phyloP scores from a whole-genome alignment of 2,888 invertebrate genomes.

The Nemurella pictetii region DNA sequence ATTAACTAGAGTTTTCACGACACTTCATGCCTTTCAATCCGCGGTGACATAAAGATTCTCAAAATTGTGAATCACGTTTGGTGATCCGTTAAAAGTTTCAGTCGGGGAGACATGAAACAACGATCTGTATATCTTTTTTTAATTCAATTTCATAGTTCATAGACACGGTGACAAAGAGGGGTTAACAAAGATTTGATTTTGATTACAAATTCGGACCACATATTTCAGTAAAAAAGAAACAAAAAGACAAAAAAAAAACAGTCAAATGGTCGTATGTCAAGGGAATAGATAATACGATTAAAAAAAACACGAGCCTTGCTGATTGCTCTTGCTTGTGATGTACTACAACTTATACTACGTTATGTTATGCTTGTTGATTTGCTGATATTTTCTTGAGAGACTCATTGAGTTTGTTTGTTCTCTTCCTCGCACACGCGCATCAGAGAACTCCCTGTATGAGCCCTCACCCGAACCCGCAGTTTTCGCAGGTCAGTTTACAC shows the following conservation, averaged over 20 bases:
- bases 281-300: neutral
- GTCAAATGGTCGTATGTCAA: neutral
- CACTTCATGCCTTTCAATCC: too few species aligned
- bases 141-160: too few species aligned
- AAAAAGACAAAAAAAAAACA: neutral
- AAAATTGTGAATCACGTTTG: too few species aligned
- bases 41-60: too few species aligned
- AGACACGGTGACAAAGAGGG: too few species aligned
- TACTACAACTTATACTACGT: neutral
- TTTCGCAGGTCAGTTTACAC: conserved; percentile 44
- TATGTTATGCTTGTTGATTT: conserved; percentile 27
- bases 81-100: too few species aligned
- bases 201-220: neutral
- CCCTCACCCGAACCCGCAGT: conserved; percentile 44
- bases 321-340: conserved; percentile 23
- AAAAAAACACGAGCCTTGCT: neutral
- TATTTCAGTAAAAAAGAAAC: too few species aligned
- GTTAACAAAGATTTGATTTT: too few species aligned
- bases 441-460: conserved; percentile 43
- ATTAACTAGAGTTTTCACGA: too few species aligned
- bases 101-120: too few species aligned
- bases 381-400: conserved; percentile 31
- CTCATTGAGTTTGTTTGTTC: conserved; percentile 39
- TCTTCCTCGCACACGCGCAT: conserved; percentile 41
- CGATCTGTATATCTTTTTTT: too few species aligned